phyloP scores from a whole-genome alignment of 2,888 invertebrate species.

The Aleiodes leptofemur region DNA sequence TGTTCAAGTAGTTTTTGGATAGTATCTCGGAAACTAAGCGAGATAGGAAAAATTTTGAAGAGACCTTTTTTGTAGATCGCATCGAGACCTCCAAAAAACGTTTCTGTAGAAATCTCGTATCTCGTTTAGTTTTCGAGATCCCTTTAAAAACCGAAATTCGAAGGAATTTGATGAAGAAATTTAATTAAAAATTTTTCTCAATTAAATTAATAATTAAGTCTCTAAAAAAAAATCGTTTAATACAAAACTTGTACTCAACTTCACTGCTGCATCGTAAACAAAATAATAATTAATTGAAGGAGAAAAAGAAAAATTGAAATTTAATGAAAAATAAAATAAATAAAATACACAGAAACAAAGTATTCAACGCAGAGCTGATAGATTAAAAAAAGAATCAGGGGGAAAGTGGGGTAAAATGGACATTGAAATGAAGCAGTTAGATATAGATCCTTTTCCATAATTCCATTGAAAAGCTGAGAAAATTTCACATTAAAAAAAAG shows the following conservation, averaged over 20 bases:
- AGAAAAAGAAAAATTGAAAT: conserved; percentile 24
- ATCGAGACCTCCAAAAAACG: too few species aligned
- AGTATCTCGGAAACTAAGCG: too few species aligned
- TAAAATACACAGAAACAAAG: conserved; percentile 51
- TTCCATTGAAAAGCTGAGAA: too few species aligned
- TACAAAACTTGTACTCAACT: conserved; percentile 53
- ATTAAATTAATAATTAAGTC: conserved; percentile 50
- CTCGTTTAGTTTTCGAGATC: neutral
- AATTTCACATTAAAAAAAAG: too few species aligned
- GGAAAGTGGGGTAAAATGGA: too few species aligned
- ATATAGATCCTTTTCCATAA: too few species aligned
- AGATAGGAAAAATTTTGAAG: too few species aligned
- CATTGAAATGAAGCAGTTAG: too few species aligned
- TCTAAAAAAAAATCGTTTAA: conserved; percentile 30
- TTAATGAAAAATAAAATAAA: neutral
- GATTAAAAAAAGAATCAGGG: conserved; percentile 44
- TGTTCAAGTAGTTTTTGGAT: too few species aligned
- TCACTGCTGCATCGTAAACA: conserved; percentile 62
- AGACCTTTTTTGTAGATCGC: too few species aligned
- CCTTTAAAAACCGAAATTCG: too few species aligned
- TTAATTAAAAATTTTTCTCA: conserved; percentile 55
- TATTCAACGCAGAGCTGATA: conserved; percentile 62
- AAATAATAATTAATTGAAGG: conserved; percentile 40
- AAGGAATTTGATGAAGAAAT: conserved; percentile 1
- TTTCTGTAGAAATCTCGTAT: too few species aligned